phyloP scores from a whole-genome alignment of 2,113 vertebrate genomes.

The Butastur rufipennis region DNA sequence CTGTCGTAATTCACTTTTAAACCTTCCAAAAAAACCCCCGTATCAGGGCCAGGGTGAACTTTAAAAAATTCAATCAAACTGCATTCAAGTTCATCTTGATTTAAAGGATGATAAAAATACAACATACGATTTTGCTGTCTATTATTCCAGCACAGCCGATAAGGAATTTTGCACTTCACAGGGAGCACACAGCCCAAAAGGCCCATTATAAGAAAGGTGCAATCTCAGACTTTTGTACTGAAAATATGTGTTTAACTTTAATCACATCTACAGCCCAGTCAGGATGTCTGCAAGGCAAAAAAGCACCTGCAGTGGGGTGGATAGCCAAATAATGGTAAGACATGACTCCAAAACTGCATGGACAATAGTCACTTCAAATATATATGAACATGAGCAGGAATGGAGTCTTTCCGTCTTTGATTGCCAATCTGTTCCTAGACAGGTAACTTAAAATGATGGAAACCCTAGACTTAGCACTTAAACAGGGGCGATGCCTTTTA shows the following conservation, averaged over 20 bases:
- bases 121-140: not conserved
- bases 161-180: not conserved
- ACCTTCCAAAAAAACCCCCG: accelerated
- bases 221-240: not conserved
- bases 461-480: not conserved
- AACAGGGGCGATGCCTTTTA: not conserved
- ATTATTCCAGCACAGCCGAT: not conserved
- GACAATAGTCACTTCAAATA: not conserved
- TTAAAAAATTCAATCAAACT: not conserved
- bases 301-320: not conserved
- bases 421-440: not conserved
- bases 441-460: not conserved
- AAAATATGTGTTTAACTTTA: not conserved
- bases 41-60: not conserved
- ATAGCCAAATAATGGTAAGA: not conserved
- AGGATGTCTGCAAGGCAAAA: not conserved
- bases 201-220: not conserved
- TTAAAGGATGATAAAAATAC: not conserved
- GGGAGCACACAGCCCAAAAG: not conserved
- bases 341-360: not conserved
- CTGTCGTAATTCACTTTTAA: not conserved
- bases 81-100: not conserved
- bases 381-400: not conserved
- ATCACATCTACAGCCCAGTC: not conserved
- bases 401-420: not conserved